A percentile compares a stretch with the other conserved stretches of the same genome.
Evolutionary conservation across 2,888 invertebrate species (phyloP).

Genomic region (Psylliodes chrysocephalus): DNA sequence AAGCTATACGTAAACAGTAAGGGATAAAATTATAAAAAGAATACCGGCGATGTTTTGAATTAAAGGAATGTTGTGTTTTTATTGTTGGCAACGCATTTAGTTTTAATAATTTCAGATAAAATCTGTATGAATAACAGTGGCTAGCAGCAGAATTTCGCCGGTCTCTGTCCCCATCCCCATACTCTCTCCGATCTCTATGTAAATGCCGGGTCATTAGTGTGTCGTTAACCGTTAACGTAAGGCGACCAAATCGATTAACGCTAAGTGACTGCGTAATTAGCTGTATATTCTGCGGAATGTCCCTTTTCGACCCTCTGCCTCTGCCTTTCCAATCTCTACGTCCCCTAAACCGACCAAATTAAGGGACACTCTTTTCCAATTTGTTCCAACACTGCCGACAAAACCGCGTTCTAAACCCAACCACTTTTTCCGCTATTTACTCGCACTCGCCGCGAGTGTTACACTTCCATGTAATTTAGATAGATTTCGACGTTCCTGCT

Average conservation of each 20-base stretch:
- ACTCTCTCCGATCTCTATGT: constrained; percentile 60
- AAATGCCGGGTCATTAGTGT: constrained; percentile 66
- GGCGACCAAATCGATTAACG: constrained; percentile 67
- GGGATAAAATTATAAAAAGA: no score
- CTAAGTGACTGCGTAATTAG: constrained; percentile 67
- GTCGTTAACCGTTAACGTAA: constrained; percentile 67
- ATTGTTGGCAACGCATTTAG: neutral
- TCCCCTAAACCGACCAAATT: constrained; percentile 54
- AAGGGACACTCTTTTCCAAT: constrained; percentile 55
- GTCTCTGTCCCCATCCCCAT: constrained; percentile 38
- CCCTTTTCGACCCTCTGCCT: constrained; percentile 36
- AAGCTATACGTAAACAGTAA: no score
- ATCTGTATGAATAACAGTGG: neutral
- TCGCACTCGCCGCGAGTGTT: neutral
- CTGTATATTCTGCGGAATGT: constrained; percentile 59
- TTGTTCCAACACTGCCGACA: constrained; percentile 44
- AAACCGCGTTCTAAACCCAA: constrained; percentile 34
- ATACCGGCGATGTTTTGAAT: no score
- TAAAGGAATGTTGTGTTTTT: neutral
- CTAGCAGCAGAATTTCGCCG: neutral
- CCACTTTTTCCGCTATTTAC: constrained; percentile 26
- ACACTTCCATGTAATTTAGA: no score
- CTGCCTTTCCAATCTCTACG: constrained; percentile 43
- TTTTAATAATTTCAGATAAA: neutral
- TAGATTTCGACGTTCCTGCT: no score